These are phyloP conservation scores for Grallaria varia DNA, from an alignment of 2,113 vertebrate species.

Conservation along the genomic window DNA sequence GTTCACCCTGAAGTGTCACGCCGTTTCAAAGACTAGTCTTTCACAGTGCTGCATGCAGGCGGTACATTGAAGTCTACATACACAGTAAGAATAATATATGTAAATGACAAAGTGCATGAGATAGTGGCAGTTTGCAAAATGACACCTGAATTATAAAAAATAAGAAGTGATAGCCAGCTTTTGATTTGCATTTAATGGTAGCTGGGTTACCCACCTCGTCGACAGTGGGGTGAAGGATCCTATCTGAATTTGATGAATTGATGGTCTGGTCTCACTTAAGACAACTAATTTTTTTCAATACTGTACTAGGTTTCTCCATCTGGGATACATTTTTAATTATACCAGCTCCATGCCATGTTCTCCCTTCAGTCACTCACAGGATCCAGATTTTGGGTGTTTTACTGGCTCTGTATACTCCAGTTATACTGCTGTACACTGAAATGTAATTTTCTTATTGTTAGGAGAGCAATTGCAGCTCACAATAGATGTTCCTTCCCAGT, in stretches of 20 bases:
- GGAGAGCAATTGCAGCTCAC: neutral
- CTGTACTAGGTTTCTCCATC: neutral
- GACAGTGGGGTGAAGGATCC: neutral
- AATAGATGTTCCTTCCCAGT: neutral
- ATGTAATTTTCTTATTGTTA: neutral
- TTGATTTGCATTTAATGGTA: neutral
- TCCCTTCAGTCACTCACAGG: neutral
- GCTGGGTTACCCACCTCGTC: neutral
- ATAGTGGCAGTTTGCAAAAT: neutral
- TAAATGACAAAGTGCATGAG: neutral
- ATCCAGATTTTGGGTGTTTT: neutral
- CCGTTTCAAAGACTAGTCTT: conserved; percentile 20
- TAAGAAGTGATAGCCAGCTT: neutral
- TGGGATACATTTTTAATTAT: neutral
- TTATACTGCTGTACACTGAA: neutral
- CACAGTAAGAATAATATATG: neutral
- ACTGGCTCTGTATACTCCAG: neutral
- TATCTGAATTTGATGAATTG: neutral
- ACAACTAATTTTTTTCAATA: neutral
- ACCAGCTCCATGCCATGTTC: neutral
- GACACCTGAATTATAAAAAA: neutral
- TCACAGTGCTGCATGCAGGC: neutral
- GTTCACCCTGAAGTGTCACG: neutral
- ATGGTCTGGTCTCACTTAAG: neutral
- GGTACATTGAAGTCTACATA: neutral